Percentiles rank a stretch among this genome's conserved stretches.
Conservation (phyloP, 2,797 vertebrate species). For the Amniataba percoides region DNA sequence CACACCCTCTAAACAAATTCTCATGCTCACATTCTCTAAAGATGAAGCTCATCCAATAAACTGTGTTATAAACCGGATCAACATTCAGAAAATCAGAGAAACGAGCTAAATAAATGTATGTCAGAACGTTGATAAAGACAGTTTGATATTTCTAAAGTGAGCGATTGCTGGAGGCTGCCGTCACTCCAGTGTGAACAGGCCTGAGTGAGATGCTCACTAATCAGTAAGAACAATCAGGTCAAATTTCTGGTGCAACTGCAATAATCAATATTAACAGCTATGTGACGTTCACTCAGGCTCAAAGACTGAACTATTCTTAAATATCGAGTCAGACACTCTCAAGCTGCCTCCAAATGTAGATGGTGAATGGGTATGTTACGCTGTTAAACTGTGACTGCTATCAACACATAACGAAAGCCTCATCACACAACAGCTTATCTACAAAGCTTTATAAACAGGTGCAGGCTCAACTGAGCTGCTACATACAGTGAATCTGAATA, state of each 20-base stretch:
- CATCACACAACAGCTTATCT: background rate
- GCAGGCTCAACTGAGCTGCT: background rate
- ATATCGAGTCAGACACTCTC: background rate
- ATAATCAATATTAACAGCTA: background rate
- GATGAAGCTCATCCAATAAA: background rate
- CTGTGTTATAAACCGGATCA: background rate
- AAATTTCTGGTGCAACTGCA: background rate
- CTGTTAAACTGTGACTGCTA: too few species aligned
- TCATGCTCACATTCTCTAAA: background rate
- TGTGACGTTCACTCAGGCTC: background rate
- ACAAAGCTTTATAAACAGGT: background rate
- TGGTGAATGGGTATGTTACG: too few species aligned
- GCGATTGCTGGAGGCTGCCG: background rate
- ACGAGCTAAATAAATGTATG: background rate
- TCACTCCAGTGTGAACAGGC: background rate
- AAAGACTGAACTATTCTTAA: background rate
- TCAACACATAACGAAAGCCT: background rate
- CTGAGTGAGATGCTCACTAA: background rate
- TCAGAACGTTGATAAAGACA: background rate
- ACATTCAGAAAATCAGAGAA: background rate
- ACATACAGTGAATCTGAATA: background rate
- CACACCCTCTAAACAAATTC: background rate
- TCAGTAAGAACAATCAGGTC: background rate
- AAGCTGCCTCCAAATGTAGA: too few species aligned
- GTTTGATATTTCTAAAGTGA: background rate